Evolutionary conservation across 1,140 invertebrate genomes (phyloP).

Genomic region (Belonocnema kinseyi): DNA sequence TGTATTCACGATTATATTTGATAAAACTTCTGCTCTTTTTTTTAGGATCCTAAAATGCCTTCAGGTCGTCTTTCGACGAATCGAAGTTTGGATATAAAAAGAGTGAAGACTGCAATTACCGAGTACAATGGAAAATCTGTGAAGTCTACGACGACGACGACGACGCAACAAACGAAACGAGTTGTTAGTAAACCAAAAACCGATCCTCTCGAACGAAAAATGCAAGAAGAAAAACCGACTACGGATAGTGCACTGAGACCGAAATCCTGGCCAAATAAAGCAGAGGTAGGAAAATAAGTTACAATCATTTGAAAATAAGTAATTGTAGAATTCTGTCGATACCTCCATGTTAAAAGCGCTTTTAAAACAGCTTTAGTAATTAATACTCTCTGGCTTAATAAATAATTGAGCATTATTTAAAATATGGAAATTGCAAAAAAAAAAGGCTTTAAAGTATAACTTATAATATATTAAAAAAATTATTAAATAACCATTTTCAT

Average conservation of each 20-base stretch:
- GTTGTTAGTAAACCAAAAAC: slow-evolving; percentile 70
- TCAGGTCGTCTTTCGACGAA: slow-evolving; percentile 59
- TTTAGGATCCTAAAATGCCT: slow-evolving; percentile 62
- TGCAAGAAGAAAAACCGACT: slow-evolving; percentile 63
- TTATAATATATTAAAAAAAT: too few relatives aligned
- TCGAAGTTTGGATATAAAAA: slow-evolving; percentile 76
- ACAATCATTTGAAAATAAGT: too few relatives aligned
- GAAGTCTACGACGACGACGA: slow-evolving; percentile 17
- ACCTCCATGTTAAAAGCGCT: too few relatives aligned
- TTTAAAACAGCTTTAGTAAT: too few relatives aligned
- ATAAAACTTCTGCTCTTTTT: slow-evolving; percentile 19
- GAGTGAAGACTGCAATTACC: slow-evolving; percentile 78
- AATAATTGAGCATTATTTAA: too few relatives aligned
- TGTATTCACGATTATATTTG: neutral
- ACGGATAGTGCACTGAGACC: slow-evolving; percentile 62
- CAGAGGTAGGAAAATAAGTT: slow-evolving; percentile 62
- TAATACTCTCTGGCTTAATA: too few relatives aligned
- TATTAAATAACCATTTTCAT: too few relatives aligned
- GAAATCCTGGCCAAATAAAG: slow-evolving; percentile 74
- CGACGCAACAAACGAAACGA: slow-evolving; percentile 61
- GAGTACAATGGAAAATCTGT: slow-evolving; percentile 70
- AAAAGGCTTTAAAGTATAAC: too few relatives aligned
- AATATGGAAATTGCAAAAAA: too few relatives aligned
- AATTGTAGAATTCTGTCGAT: too few relatives aligned
- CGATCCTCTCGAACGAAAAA: slow-evolving; percentile 70